Evolutionary conservation across 2,113 vertebrate genomes (phyloP).

Genomic region (Syrrhaptes paradoxus): DNA sequence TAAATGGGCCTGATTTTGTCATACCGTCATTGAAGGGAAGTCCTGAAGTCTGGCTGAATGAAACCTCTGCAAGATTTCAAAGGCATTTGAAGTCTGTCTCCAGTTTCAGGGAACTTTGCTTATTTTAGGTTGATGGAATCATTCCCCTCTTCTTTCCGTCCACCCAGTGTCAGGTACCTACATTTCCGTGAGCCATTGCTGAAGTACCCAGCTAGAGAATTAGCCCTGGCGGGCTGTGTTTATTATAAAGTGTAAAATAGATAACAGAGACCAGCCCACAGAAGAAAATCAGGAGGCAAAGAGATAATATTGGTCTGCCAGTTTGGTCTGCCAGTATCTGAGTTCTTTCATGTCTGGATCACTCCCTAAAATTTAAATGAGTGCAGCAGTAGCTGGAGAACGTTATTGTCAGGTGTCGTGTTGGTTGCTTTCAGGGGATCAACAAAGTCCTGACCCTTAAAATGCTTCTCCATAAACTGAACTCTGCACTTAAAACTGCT

Average conservation of each 20-base stretch:
- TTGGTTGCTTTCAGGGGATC: neutral
- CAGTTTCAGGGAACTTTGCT: neutral
- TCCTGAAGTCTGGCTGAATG: neutral
- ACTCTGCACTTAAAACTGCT: neutral
- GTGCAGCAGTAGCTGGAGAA: neutral
- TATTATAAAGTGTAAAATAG: neutral
- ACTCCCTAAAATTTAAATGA: neutral
- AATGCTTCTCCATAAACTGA: neutral
- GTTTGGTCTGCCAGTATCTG: neutral
- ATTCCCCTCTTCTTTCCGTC: accelerated
- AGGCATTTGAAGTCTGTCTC: neutral
- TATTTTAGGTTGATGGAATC: neutral
- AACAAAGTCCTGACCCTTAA: neutral
- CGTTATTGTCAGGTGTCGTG: neutral
- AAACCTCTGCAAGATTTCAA: neutral
- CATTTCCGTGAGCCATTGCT: neutral
- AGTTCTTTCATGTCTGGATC: neutral
- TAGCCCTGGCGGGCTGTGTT: neutral
- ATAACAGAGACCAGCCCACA: neutral
- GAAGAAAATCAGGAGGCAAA: neutral
- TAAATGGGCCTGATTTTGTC: neutral
- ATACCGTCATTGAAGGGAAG: neutral
- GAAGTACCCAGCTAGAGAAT: neutral
- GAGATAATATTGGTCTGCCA: neutral
- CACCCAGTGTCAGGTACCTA: neutral